Conservation (phyloP, 2,797 vertebrate genomes). For the Typhlichthys eigenmanni region DNA sequence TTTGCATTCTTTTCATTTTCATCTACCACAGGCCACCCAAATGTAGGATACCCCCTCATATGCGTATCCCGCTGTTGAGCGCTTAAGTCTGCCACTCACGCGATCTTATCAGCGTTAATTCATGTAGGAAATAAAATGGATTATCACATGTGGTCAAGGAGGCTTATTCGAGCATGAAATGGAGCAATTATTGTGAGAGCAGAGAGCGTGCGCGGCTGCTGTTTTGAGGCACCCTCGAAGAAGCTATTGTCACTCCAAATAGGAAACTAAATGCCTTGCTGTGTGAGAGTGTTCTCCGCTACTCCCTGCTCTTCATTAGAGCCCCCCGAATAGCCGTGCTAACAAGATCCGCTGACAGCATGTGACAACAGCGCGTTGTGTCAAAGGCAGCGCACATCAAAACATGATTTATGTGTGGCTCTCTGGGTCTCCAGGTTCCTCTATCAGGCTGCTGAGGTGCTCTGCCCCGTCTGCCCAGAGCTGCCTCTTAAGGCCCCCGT, state of each 20-base stretch:
- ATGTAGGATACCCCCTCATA: constrained; percentile 63
- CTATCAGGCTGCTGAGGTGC: constrained; percentile 60
- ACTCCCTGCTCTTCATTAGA: constrained; percentile 67
- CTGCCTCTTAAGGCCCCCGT: constrained; percentile 49
- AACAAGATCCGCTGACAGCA: constrained; percentile 71
- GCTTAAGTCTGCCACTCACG: constrained; percentile 58
- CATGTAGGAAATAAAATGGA: constrained; percentile 60
- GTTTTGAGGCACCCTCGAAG: constrained; percentile 38
- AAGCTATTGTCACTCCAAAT: constrained; percentile 29
- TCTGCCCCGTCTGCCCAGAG: constrained; percentile 46
- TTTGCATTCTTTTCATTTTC: constrained; percentile 74
- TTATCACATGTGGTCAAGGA: constrained; percentile 67
- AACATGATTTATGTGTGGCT: constrained; percentile 75
- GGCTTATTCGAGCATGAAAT: constrained; percentile 64
- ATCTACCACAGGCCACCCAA: constrained; percentile 71
- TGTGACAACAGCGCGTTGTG: constrained; percentile 73
- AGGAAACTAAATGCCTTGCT: constrained; percentile 35
- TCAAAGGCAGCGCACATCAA: constrained; percentile 68
- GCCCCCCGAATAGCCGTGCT: constrained; percentile 68
- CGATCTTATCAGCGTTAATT: constrained; percentile 62
- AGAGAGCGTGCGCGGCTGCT: constrained; percentile 29
- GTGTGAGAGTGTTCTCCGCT: constrained; percentile 23
- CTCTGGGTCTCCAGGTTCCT: constrained; percentile 60
- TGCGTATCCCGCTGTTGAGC: constrained; percentile 60
- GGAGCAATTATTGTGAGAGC: constrained; percentile 52